A percentile compares a stretch with the other conserved stretches of the same genome.
Evolutionary conservation across 2,888 invertebrate species (phyloP).

Genomic region (Drosophila heteroneura): DNA sequence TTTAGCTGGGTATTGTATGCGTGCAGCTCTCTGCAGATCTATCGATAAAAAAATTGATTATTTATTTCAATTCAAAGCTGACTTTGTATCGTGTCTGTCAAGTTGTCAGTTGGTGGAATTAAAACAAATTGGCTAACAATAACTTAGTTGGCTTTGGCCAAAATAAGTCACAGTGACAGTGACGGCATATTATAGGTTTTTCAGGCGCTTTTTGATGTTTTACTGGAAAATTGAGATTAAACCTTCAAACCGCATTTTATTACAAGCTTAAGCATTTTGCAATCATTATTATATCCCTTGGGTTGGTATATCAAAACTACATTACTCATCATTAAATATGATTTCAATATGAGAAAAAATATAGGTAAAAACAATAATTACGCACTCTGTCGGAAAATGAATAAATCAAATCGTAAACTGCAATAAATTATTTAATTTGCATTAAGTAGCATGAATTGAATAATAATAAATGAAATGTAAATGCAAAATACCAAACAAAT

Average conservation of each 20-base stretch:
- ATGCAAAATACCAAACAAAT: conserved; percentile 6
- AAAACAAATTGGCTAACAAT: conserved; percentile 30
- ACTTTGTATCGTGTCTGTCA: conserved; percentile 13
- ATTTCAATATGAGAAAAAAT: conserved; percentile 51
- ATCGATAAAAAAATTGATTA: conserved; percentile 21
- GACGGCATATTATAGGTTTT: conserved; percentile 1
- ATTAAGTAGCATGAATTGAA: conserved; percentile 60
- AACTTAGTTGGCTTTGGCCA: conserved; percentile 28
- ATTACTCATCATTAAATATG: conserved; percentile 55
- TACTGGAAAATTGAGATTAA: not conserved
- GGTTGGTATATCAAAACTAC: conserved; percentile 41
- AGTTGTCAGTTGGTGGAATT: conserved; percentile 48
- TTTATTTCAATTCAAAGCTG: conserved; percentile 8
- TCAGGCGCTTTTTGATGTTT: conserved; percentile 11
- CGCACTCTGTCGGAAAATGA: conserved; percentile 21
- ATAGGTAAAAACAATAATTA: conserved; percentile 40
- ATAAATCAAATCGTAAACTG: conserved; percentile 64
- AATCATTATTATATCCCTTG: conserved; percentile 22
- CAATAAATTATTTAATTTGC: conserved; percentile 71
- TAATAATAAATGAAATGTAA: conserved; percentile 46
- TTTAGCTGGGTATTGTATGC: not conserved
- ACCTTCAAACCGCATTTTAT: conserved; percentile 20
- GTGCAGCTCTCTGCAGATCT: not conserved
- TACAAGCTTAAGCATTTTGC: conserved; percentile 24
- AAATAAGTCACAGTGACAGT: conserved; percentile 27